Evolutionary conservation across 2,797 vertebrate species (phyloP), one percentile per base, ranked within the genome.

Genomic region (Pagetopsis macropterus): DNA sequence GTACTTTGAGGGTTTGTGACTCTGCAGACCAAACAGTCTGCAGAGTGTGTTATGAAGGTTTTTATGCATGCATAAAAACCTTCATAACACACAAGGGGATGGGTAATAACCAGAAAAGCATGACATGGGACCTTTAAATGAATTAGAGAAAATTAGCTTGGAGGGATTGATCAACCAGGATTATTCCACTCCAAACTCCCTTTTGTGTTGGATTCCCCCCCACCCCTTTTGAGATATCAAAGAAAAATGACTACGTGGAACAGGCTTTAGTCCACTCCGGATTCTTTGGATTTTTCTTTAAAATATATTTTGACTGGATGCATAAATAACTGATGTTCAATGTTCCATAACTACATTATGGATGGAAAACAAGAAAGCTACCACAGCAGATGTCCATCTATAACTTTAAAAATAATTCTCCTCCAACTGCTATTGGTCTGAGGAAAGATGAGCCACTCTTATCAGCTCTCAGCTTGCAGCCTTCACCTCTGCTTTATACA

Each of bases 401-500:
- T 37, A 31, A 79, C 63, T 80, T 79, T 76, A 79, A 79, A 86
- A 65, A 70, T 23, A 58, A 44, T 65, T 83, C 21, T 19, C 15
- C 23, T 81, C 73, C 50, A 84, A 77, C 88, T 82, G 88, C 76
- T 81, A 78, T 83, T 9, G 68, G 68, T 70, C 61, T 74, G 77
- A 78, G 72, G 77, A 88, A 87, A 91, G 90, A 92, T 91, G 91
- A 90, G 88, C 72, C 45, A 41, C 49, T 83, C 83, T 92, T 92
- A 93, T 93, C 92, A 88, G 77, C 72, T 68, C 76, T 75, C 78
- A 59, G 65, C n/a, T 57, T 46, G 21, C 76, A 89, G 88, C 93
- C 93, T 95, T 94, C 93, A 94, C 91, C 93, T 89, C 86, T 88
- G 81, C 86, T 88, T 90, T 63, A 89, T 85, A 91, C 88, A 91